A percentile compares a stretch with the other conserved stretches of the same genome.
Conservation (phyloP, 2,113 vertebrate species). For the Eurystomus gularis region DNA sequence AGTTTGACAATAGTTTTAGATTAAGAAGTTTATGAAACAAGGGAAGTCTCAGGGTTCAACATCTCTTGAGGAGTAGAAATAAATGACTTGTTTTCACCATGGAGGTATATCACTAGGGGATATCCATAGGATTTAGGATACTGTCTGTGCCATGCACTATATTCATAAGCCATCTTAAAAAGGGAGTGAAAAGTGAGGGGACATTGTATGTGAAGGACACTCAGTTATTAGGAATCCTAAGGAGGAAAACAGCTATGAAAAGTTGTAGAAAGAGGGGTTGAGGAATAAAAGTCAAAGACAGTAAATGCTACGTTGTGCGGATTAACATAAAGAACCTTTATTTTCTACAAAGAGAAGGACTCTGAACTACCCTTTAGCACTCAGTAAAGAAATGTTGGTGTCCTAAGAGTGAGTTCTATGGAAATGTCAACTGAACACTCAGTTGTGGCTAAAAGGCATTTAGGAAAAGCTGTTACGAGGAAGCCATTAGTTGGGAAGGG, state of each 20-base stretch:
- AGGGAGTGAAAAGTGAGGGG: neutral
- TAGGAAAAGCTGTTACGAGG: neutral
- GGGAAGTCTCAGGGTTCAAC: neutral
- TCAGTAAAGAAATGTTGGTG: neutral
- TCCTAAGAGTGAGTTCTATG: neutral
- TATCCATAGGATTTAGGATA: neutral
- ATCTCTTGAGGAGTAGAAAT: neutral
- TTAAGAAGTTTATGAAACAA: neutral
- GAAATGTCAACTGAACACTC: neutral
- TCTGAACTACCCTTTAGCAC: neutral
- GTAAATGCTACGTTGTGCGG: neutral
- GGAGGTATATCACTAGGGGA: neutral
- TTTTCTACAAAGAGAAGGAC: neutral
- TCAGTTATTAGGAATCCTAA: neutral
- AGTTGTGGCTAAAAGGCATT: neutral
- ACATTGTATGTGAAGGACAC: neutral
- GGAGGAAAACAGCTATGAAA: neutral
- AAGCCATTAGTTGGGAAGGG: neutral
- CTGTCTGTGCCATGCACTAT: fast-evolving
- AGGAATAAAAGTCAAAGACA: neutral
- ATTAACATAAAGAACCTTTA: neutral
- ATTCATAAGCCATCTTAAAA: neutral
- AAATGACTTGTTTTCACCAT: neutral
- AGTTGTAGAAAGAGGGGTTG: neutral
- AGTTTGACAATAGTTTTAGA: neutral